Conservation (phyloP, 35 echinoderm and acorn worm species). For the Antedon bifida region DNA sequence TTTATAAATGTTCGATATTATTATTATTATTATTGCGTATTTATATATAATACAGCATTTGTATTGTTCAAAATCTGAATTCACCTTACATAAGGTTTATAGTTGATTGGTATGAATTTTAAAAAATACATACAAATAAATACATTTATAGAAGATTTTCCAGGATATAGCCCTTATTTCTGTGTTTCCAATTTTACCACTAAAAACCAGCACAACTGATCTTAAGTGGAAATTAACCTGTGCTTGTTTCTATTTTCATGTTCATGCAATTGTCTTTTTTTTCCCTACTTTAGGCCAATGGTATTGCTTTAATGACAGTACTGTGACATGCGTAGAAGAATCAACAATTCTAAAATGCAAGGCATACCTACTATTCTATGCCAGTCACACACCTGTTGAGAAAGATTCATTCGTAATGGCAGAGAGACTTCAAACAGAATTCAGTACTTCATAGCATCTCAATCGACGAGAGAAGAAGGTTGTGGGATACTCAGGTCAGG, state of each 20-base stretch:
- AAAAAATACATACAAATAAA: too few species aligned
- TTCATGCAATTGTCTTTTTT: neutral
- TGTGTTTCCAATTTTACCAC: too few species aligned
- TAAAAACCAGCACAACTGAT: too few species aligned
- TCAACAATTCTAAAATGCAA: conserved; percentile 26
- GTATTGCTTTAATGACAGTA: conserved; percentile 67
- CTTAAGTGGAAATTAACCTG: neutral
- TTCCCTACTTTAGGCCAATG: conserved; percentile 32
- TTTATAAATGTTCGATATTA: too few species aligned
- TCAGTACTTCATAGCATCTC: neutral
- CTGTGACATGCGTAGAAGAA: conserved; percentile 39
- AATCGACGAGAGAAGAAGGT: neutral
- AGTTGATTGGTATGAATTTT: too few species aligned
- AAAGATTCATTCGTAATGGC: neutral
- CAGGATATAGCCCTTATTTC: too few species aligned
- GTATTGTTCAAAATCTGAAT: too few species aligned
- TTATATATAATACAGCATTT: too few species aligned
- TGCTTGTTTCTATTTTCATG: neutral
- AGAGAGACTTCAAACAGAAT: neutral
- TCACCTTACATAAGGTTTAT: too few species aligned
- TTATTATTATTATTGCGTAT: too few species aligned
- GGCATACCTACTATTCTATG: conserved; percentile 51
- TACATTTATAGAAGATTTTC: too few species aligned
- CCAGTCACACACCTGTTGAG: conserved; percentile 12
- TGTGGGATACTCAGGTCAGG: neutral